phyloP scores from a whole-genome alignment of 2,113 vertebrate species.

The Odontophorus gujanensis region DNA sequence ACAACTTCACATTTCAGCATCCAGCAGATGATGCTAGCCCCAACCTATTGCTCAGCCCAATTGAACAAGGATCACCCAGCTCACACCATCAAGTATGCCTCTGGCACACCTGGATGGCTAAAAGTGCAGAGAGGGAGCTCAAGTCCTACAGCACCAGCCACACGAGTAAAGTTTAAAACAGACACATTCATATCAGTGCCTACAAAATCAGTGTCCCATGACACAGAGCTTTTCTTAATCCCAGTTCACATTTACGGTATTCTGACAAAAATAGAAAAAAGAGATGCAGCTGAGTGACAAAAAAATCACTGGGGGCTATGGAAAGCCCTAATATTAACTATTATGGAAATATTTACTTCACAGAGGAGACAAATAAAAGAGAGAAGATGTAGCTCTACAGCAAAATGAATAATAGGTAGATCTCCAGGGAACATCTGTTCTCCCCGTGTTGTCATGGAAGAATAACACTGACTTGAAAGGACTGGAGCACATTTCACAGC shows the following conservation, averaged over 20 bases:
- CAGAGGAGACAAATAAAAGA: not conserved
- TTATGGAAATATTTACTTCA: not conserved
- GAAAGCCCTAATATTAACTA: not conserved
- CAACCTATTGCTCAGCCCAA: not conserved
- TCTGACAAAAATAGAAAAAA: not conserved
- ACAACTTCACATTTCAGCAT: not conserved
- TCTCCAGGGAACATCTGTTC: not conserved
- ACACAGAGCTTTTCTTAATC: not conserved
- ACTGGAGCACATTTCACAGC: not conserved
- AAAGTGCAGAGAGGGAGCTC: not conserved
- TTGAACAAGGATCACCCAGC: not conserved
- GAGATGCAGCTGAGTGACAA: not conserved
- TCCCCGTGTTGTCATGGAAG: not conserved
- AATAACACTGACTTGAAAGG: not conserved
- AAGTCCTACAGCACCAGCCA: not conserved
- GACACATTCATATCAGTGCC: not conserved
- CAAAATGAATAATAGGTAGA: not conserved
- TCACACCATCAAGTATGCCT: not conserved
- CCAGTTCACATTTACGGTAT: not conserved
- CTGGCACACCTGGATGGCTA: not conserved
- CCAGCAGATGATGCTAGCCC: not conserved
- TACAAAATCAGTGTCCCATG: not conserved
- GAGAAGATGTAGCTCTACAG: not conserved
- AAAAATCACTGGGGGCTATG: not conserved
- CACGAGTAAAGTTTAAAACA: not conserved